Percentiles rank a stretch among this genome's conserved stretches.
Conservation (phyloP, 2,888 invertebrate species). For the Acrocera orbiculus region DNA sequence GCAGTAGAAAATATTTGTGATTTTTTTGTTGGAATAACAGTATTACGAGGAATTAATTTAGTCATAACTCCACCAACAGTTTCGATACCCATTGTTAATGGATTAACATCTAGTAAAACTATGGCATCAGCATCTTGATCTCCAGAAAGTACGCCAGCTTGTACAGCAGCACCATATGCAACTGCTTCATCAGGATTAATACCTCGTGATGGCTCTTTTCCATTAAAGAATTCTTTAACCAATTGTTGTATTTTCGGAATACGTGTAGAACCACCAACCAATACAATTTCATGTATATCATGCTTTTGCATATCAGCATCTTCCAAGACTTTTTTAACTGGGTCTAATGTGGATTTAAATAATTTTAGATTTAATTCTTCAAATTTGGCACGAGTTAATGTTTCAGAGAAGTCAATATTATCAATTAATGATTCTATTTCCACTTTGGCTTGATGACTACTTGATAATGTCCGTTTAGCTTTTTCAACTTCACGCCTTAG, state of each 20-base stretch:
- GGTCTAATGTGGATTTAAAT: constrained; percentile 82
- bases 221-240: constrained; percentile 88
- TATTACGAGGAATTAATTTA: constrained; percentile 92
- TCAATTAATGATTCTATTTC: constrained; percentile 98
- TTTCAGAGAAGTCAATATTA: constrained; percentile 96
- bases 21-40: constrained; percentile 98
- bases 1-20: constrained; percentile 99
- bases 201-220: constrained; percentile 94
- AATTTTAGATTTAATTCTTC: constrained; percentile 93
- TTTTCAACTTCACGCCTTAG: constrained; percentile 93
- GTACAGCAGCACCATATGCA: constrained; percentile 95
- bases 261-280: constrained; percentile 97
- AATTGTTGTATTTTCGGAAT: constrained; percentile 94
- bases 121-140: constrained; percentile 95
- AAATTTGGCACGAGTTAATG: constrained; percentile 94
- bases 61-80: constrained; percentile 99
- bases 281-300: constrained; percentile 95
- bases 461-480: constrained; percentile 88
- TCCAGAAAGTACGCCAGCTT: constrained; percentile 90
- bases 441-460: constrained; percentile 83
- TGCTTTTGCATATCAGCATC: constrained; percentile 99
- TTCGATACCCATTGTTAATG: constrained; percentile 97
- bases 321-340: constrained; percentile 88
- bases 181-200: constrained; percentile 99
- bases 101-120: constrained; percentile 93